Base-by-base conservation (phyloP, 2,113 vertebrate species). In the Daboia siamensis region DNA sequence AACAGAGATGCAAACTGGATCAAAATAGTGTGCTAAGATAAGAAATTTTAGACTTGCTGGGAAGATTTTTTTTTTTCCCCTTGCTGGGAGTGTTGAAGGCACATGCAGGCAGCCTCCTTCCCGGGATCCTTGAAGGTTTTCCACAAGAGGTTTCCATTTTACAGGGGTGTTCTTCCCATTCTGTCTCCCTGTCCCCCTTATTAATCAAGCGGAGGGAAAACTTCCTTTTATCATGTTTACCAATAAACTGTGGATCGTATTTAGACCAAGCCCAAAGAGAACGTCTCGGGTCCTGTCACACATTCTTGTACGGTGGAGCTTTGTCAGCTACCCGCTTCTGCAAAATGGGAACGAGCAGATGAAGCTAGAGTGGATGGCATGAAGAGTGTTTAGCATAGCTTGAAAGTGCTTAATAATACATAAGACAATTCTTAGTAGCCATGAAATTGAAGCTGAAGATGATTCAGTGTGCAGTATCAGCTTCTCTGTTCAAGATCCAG, bases 391-490 rank as follows among this genome's bases (percentile, higher is more conserved):
- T 56, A 86, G 39, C 44, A 59, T 52, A 86, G 26, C 17, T 57
- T 86, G 51, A 86, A 91, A 91, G 39, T n/a, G 48, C 24, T 86
- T 59, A 91, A 86, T 91, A 33, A 91, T 86, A 11, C 21, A 86
- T 48, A 59, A 26, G 11, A 21, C 39, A 51, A 59, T 86, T 86
- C 74, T 59, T 91, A 86, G 90, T 51, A 87, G 44, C 8, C n/a
- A 33, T 33, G 17, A 51, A 87, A 64, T 87, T 86, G 26, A 54
- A 52, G n/a, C 46, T 44, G 26, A 55, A 29, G 74, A 55, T 48
- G 74, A 26, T 21, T 86, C 39, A 48, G 21, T 91, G 29, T 87
- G 33, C 57, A 52, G 8, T 64, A 54, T 51, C 56, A 61, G 57
- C 20, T 48, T 64, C 20, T 54, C 8, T 87, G 8, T 64, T 91